A percentile compares a stretch with the other conserved stretches of the same genome.
Evolutionary conservation across 2,113 vertebrate species (phyloP).

Genomic region (Martes martes): DNA sequence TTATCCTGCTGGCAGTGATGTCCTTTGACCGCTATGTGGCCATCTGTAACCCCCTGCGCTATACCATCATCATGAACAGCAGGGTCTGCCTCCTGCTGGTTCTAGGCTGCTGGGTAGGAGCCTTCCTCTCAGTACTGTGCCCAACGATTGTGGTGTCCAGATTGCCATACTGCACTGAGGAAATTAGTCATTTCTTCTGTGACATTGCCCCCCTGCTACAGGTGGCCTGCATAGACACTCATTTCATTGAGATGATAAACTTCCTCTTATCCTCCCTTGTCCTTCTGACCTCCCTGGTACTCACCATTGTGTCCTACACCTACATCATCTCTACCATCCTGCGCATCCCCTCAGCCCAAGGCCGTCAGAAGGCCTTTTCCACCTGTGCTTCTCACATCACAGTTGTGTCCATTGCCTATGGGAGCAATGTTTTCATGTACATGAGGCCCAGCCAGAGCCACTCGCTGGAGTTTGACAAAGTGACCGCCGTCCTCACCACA

Average conservation of each 20-base stretch:
- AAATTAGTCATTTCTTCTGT: conserved; percentile 57
- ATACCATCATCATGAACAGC: conserved; percentile 33
- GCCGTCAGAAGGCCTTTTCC: conserved; percentile 40
- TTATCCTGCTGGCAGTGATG: conserved; percentile 29
- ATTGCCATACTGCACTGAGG: background rate
- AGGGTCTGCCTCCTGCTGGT: background rate
- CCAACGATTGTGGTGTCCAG: conserved; percentile 1
- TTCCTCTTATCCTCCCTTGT: conserved; percentile 2
- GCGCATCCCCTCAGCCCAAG: background rate
- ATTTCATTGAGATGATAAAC: background rate
- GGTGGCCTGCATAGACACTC: background rate
- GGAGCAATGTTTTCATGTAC: conserved; percentile 21
- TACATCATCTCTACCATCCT: conserved; percentile 19
- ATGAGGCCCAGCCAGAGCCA: conserved; percentile 23
- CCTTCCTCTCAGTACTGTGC: conserved; percentile 1
- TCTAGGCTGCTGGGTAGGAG: conserved; percentile 23
- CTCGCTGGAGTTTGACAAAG: background rate
- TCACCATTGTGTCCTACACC: conserved; percentile 20
- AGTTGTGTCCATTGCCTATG: background rate
- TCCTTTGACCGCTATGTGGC: conserved; percentile 12
- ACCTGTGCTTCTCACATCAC: conserved; percentile 44
- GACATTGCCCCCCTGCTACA: conserved; percentile 11
- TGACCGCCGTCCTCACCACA: background rate
- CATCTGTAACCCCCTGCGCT: conserved; percentile 38
- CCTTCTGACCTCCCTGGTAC: background rate